Percentiles rank a stretch among this genome's conserved stretches.
Conservation (phyloP, 2,888 invertebrate genomes). For the Polylopha cassiicola region DNA sequence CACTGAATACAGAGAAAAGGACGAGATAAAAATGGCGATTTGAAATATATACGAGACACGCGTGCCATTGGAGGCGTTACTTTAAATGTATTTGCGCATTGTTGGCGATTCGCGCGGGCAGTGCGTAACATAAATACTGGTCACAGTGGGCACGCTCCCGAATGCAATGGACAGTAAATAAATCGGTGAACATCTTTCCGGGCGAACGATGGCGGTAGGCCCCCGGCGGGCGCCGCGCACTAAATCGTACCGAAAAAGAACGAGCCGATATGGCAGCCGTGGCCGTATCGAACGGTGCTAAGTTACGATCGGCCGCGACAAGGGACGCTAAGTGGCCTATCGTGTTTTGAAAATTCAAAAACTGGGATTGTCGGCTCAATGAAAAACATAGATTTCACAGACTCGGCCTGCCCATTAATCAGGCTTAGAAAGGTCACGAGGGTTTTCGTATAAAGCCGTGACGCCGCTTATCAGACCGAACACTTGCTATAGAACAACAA, state of each 20-base stretch:
- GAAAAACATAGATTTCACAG: constrained; percentile 51
- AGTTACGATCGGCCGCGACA: constrained; percentile 66
- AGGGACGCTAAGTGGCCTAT: constrained; percentile 70
- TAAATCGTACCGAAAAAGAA: constrained; percentile 72
- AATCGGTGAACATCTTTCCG: constrained; percentile 61
- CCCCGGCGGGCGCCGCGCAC: constrained; percentile 56
- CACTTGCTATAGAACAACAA: too few species aligned
- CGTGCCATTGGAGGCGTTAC: constrained; percentile 55
- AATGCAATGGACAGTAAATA: constrained; percentile 61
- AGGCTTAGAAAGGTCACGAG: constrained; percentile 55
- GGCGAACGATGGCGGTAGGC: constrained; percentile 48
- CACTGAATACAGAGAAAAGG: constrained; percentile 37
- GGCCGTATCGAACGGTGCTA: constrained; percentile 64
- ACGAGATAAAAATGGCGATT: constrained; percentile 54
- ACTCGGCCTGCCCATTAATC: constrained; percentile 53
- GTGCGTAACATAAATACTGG: constrained; percentile 65
- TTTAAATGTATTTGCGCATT: constrained; percentile 67
- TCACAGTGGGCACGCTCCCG: constrained; percentile 62
- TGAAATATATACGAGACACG: constrained; percentile 58
- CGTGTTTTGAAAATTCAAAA: constrained; percentile 69
- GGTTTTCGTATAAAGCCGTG: constrained; percentile 38
- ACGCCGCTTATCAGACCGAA: constrained; percentile 24
- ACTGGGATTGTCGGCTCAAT: constrained; percentile 47
- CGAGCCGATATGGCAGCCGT: constrained; percentile 64
- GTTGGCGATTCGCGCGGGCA: constrained; percentile 56